phyloP scores from a whole-genome alignment of 2,888 invertebrate genomes.

The Onchidella celtica region DNA sequence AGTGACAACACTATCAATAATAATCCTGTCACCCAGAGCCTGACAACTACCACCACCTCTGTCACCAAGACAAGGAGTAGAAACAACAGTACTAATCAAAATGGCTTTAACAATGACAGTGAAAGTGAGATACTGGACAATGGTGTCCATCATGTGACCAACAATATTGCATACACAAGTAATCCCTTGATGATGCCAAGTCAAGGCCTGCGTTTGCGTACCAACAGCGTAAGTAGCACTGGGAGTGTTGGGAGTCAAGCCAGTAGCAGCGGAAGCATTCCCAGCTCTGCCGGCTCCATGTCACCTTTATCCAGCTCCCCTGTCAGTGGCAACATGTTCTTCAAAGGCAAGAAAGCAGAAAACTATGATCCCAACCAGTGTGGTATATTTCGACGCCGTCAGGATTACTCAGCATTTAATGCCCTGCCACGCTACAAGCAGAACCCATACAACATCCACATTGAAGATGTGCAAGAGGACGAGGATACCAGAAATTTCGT shows the following conservation, averaged over 20 bases:
- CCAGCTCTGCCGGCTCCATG: constrained; percentile 71
- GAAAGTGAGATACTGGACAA: constrained; percentile 40
- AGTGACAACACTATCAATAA: constrained; percentile 66
- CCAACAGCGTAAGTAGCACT: constrained; percentile 79
- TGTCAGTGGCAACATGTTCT: constrained; percentile 52
- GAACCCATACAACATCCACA: constrained; percentile 99
- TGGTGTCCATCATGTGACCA: not conserved
- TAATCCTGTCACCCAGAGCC: constrained; percentile 80
- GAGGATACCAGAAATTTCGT: constrained; percentile 98
- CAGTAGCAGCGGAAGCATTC: constrained; percentile 74
- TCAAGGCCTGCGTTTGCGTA: constrained; percentile 63
- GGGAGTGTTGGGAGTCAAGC: constrained; percentile 62
- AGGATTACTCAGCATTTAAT: constrained; percentile 91
- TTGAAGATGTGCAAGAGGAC: constrained; percentile 94
- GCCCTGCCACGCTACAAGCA: constrained; percentile 94
- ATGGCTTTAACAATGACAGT: not conserved
- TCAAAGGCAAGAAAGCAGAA: constrained; percentile 55
- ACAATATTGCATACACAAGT: constrained; percentile 10
- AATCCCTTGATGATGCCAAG: constrained; percentile 2
- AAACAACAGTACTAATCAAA: constrained; percentile 36
- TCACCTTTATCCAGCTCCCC: constrained; percentile 68
- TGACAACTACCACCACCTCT: constrained; percentile 18
- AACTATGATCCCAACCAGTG: constrained; percentile 66
- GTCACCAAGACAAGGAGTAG: constrained; percentile 32
- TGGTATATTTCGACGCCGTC: constrained; percentile 92